Evolutionary conservation across 2,888 invertebrate genomes (phyloP).

Genomic region (Drosophila pseudotakahashii): DNA sequence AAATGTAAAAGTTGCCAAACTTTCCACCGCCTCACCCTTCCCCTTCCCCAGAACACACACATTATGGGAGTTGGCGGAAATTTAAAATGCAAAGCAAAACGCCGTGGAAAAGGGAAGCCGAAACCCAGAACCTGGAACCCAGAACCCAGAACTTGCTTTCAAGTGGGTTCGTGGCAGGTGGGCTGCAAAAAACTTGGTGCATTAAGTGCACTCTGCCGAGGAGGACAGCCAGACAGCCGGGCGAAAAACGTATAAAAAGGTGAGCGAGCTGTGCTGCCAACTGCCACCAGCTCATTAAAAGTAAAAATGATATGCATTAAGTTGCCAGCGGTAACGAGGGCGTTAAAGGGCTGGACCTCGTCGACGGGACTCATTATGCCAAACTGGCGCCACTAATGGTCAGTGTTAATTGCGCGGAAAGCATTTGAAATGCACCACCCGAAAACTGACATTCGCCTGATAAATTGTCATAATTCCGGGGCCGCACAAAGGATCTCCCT

Average conservation of each 20-base stretch:
- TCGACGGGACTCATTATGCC: slow-evolving; percentile 63
- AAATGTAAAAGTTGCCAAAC: slow-evolving; percentile 72
- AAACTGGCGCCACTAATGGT: slow-evolving; percentile 67
- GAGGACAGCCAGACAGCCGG: slow-evolving; percentile 26
- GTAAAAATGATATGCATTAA: slow-evolving; percentile 77
- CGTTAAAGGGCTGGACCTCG: slow-evolving; percentile 55
- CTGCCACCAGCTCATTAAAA: slow-evolving; percentile 72
- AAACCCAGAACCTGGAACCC: background rate
- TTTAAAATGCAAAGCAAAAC: slow-evolving; percentile 73
- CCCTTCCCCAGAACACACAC: slow-evolving; percentile 14
- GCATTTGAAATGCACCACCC: slow-evolving; percentile 55
- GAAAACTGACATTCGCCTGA: slow-evolving; percentile 50
- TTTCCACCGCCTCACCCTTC: slow-evolving; percentile 16
- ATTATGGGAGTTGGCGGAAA: slow-evolving; percentile 29
- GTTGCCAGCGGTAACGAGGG: slow-evolving; percentile 60
- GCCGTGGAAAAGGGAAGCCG: slow-evolving; percentile 10
- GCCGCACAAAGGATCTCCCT: slow-evolving; percentile 24
- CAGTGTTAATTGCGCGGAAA: slow-evolving; percentile 76
- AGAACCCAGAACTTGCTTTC: slow-evolving; percentile 49
- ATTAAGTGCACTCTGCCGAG: slow-evolving; percentile 71
- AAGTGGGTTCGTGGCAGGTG: slow-evolving; percentile 68
- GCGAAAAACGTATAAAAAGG: background rate
- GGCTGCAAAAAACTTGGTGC: slow-evolving; percentile 67
- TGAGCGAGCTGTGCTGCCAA: slow-evolving; percentile 29
- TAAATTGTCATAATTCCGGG: slow-evolving; percentile 73